A percentile compares a stretch with the other conserved stretches of the same genome.
These are phyloP conservation scores for Harpalus rufipes DNA, from an alignment of 2,888 invertebrate species.

Conservation along the genomic window DNA sequence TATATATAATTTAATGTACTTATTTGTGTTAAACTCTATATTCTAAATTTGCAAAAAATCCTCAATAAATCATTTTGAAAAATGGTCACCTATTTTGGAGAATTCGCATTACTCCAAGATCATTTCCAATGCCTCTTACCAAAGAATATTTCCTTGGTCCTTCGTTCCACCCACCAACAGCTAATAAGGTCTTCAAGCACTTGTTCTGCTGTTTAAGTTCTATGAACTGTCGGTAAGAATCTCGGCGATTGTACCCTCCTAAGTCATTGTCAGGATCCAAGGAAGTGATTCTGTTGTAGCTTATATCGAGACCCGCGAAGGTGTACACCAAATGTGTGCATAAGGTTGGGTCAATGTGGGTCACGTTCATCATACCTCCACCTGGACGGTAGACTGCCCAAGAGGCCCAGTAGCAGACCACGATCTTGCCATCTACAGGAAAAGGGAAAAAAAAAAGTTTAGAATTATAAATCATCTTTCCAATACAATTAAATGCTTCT, in stretches of 20 bases:
- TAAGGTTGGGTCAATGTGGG: conserved; percentile 77
- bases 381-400: conserved; percentile 76
- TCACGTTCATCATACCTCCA: conserved; percentile 75
- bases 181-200: conserved; percentile 76
- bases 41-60: no score
- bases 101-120: no score
- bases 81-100: no score
- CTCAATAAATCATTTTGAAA: no score
- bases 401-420: conserved; percentile 78
- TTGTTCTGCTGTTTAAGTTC: conserved; percentile 76
- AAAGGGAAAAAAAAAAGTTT: no score
- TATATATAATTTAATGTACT: no score
- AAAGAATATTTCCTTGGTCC: conserved; percentile 77
- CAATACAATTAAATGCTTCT: no score
- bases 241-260: conserved; percentile 68
- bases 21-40: no score
- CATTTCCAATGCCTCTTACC: conserved; percentile 70
- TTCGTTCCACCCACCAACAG: conserved; percentile 79
- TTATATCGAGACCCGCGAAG: conserved; percentile 78
- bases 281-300: conserved; percentile 76
- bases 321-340: conserved; percentile 80
- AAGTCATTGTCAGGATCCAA: conserved; percentile 76
- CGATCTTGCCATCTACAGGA: conserved; percentile 71
- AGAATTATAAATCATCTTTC: neutral
- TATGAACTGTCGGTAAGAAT: conserved; percentile 74